Conservation (phyloP, 53 echinoderm and acorn worm species). For the Mesocentrotus franciscanus region DNA sequence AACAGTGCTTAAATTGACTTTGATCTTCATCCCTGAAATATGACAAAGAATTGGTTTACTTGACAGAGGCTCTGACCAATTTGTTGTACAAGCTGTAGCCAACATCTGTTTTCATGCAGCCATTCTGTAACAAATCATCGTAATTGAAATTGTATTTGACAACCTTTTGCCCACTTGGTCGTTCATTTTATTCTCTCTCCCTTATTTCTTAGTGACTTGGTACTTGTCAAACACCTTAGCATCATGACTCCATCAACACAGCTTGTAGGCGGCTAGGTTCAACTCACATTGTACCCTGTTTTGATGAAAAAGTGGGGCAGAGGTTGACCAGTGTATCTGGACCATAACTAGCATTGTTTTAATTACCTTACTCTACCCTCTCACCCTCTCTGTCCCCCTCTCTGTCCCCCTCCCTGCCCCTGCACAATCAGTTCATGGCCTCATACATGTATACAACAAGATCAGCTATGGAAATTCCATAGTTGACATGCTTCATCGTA, state of each 20-base stretch:
- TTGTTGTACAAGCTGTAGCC: not conserved
- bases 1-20: not conserved
- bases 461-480: not conserved
- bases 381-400: not conserved
- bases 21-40: not conserved
- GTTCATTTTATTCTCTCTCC: not conserved
- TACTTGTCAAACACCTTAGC: conserved; percentile 48
- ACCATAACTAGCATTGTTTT: not conserved
- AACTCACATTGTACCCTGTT: not conserved
- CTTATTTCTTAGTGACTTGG: not conserved
- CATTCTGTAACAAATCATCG: conserved; percentile 41
- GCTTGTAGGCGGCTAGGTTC: conserved; percentile 40
- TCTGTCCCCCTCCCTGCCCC: not conserved
- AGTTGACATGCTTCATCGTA: not conserved
- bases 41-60: not conserved
- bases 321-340: not conserved
- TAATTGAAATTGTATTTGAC: conserved; percentile 60
- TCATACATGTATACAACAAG: not conserved
- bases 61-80: conserved; percentile 17
- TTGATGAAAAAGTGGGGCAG: not conserved
- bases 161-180: not conserved
- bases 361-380: not conserved
- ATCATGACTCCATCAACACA: conserved; percentile 21
- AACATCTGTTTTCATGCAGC: conserved; percentile 46
- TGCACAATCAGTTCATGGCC: not conserved